Base-by-base conservation (phyloP, 2,797 vertebrate species). In the Cossypha caffra region DNA sequence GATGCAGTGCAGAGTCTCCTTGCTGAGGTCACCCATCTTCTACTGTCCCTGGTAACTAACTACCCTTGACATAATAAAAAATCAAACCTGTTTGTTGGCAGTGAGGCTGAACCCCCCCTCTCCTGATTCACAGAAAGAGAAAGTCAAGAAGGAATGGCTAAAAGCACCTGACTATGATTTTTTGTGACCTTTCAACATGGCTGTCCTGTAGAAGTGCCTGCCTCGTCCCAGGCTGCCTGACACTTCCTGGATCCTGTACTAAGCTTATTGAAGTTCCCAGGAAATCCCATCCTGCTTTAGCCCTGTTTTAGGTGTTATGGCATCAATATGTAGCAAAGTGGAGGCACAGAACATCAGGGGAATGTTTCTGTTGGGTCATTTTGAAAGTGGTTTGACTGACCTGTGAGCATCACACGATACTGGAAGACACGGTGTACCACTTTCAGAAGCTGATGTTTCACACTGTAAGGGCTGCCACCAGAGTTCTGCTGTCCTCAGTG, bases 391-490 rank as follows among this genome's bases (percentile, higher is more conserved):
- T 77, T 83, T 88, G 93, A 90, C 98, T 96, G 95, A 99, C 99
- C 99, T 93, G 99, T 99, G 91, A 99, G 98, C 58, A 99, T 98
- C 98, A 99, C 98, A 68, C 97, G 98, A 93, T 99, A 99, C 97
- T 99, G 99, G 97, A 99, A 98, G 62, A 99, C 97, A 31, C 98
- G 99, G 55, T 99, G 98, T 5, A 99, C 98, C 75, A 99, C 99
- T 96, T 98, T 98, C 94, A 99, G 97, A 83, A 99, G 98, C 96
- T 98, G 98, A 67, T 99, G 98, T 96, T 99, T 99, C 83, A 99
- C 91, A 64, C 93, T 98, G 75, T 97, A 94, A 68, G 97, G 97
- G 20, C 97, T 97, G 33, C 98, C 98, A 64, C 86, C 95, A 55
- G 95, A 96, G 93, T 97, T 98, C 97, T 98, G 97, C 98, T 99